A percentile compares a stretch with the other conserved stretches of the same genome.
These are phyloP conservation scores for Petroica traversi DNA, from an alignment of 2,113 vertebrate species.

Conservation along the genomic window DNA sequence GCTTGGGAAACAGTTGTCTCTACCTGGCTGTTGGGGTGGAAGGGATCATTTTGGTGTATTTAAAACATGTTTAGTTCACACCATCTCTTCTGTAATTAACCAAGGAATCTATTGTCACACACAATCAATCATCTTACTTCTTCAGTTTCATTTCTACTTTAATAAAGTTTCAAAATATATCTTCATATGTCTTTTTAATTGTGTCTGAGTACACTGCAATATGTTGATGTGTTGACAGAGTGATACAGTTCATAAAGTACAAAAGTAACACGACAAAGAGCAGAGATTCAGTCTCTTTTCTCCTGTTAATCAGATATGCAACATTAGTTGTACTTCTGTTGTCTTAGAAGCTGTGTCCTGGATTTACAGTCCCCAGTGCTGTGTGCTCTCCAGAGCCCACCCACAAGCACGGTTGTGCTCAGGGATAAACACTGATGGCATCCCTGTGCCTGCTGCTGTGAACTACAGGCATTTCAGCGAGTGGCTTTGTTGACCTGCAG, in stretches of 20 bases:
- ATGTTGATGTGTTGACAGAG: background rate
- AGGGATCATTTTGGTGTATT: background rate
- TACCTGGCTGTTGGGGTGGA: background rate
- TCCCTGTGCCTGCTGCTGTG: background rate
- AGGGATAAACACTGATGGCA: background rate
- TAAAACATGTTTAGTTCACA: background rate
- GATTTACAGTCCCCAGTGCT: background rate
- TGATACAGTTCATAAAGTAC: background rate
- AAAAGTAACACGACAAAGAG: background rate
- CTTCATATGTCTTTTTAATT: background rate
- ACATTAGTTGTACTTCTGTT: background rate
- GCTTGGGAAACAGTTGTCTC: background rate
- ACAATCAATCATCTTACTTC: background rate
- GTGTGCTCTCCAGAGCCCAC: background rate
- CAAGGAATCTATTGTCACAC: background rate
- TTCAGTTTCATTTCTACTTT: background rate
- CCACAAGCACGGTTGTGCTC: background rate
- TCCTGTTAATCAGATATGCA: background rate
- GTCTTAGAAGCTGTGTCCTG: background rate
- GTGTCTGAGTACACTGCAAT: background rate
- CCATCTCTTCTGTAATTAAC: background rate
- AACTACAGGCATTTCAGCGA: background rate
- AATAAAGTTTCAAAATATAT: constrained; percentile 33
- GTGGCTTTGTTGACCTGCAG: background rate
- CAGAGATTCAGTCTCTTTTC: background rate